These are phyloP conservation scores for Bolinopsis microptera DNA, from an alignment of 37 sponge, comb jelly and placozoan species.

Conservation along the genomic window DNA sequence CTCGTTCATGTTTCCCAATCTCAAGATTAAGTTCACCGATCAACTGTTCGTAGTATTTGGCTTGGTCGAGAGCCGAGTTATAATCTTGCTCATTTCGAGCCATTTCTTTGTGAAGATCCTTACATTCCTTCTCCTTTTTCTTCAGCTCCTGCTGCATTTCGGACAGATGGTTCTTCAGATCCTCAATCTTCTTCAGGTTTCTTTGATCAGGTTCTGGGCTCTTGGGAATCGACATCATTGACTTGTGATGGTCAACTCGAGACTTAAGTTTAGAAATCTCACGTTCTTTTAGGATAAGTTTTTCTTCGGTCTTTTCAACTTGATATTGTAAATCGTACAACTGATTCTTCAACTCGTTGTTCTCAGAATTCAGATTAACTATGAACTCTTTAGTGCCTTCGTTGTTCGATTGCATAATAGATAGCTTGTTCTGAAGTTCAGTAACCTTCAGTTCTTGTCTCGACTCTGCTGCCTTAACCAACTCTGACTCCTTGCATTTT, in stretches of 20 bases:
- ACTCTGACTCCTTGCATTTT: constrained; percentile 21
- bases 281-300: not conserved
- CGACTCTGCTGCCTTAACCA: constrained; percentile 7
- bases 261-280: not conserved
- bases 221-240: not conserved
- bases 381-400: constrained; percentile 55
- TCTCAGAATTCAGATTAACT: constrained; percentile 48
- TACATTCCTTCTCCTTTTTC: not conserved
- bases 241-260: not conserved
- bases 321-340: constrained; percentile 52
- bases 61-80: not conserved
- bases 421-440: constrained; percentile 43
- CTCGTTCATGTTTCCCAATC: constrained; percentile 35
- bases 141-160: constrained; percentile 26
- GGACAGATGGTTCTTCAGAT: constrained; percentile 32
- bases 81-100: constrained; percentile 22
- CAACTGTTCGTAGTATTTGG: constrained; percentile 56
- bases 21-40: constrained; percentile 34
- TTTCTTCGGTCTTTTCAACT: not conserved
- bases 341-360: constrained; percentile 63
- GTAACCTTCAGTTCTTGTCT: constrained; percentile 42
- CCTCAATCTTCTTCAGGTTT: constrained; percentile 12
- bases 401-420: constrained; percentile 40
- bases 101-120: not conserved
- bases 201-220: constrained; percentile 61